Base-by-base conservation (phyloP, 2,113 vertebrate genomes). In the Merops nubicus region DNA sequence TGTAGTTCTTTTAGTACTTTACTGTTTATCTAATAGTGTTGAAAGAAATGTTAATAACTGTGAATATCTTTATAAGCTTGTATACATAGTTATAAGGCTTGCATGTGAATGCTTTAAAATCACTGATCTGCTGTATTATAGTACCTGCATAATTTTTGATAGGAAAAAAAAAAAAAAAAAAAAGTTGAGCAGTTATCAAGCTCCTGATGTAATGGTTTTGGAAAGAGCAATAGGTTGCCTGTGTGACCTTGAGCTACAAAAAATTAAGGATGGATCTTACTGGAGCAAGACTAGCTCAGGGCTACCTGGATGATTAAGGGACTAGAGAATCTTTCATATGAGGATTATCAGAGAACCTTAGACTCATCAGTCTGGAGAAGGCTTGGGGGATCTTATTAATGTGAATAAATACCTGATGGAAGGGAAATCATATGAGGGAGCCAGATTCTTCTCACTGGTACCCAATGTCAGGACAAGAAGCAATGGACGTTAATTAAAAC, bases 171-270 rank as follows among this genome's bases (percentile, higher is more conserved):
- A 43, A 73, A 43, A 13, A n/a, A 3, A 15, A 40, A 63, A 47
- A 29, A 9, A 1, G 1, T 15, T 59, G 6, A 6, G 3, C 6
- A 5, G 4, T 34, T 80, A n/a, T 22, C 2, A 38, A 38, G 9
- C 40, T 80, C 29, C 14, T 19, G 23, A 12, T 45, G 11, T 59
- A 51, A 31, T 5, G 2, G 7, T 38, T 94, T 86, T 56, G n/a
- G 23, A 29, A 62, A 65, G 19, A 16, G 4, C 2, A 67, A 4
- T 9, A 34, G 1, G 50, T 79, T 86, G 5, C 34, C 38, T 83
- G 9, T 43, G 31, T 53, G 38, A 43, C 43, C 22, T 59, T 43
- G 12, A 57, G 10, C 48, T 74, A 43, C 26, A 23, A 19, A 36
- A 87, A 67, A 82, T n/a, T 7, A 48, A 78, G 19, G 5, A 29